These are phyloP conservation scores for Psococerastis gibbosa DNA, from an alignment of 2,888 invertebrate species.

Conservation along the genomic window DNA sequence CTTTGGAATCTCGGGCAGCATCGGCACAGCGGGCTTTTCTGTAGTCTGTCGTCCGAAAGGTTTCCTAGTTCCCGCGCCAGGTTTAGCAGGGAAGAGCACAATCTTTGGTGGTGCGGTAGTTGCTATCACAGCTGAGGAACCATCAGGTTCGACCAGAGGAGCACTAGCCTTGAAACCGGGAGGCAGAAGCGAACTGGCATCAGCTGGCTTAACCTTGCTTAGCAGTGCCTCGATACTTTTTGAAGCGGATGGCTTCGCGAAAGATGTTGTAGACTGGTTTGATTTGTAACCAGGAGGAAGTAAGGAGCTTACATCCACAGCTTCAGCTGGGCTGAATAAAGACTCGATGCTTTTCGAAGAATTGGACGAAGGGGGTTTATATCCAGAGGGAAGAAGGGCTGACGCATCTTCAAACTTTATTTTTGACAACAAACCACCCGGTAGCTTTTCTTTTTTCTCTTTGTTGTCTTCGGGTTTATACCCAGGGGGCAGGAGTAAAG, in stretches of 20 bases:
- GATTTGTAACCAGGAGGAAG: conserved; percentile 11
- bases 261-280: not conserved
- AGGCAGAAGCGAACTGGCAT: conserved; percentile 38
- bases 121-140: conserved; percentile 11
- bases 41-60: conserved; percentile 36
- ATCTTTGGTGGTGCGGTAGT: conserved; percentile 15
- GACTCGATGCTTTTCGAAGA: not conserved
- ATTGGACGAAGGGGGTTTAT: conserved; percentile 28
- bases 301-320: not conserved
- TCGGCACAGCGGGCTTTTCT: conserved; percentile 26
- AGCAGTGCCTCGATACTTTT: conserved; percentile 19
- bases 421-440: conserved; percentile 19
- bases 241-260: conserved; percentile 10
- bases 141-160: not conserved
- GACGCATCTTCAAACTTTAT: conserved; percentile 35
- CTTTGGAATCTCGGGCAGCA: conserved; percentile 28
- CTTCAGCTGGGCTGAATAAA: not conserved
- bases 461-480: conserved; percentile 4
- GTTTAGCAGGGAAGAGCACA: conserved; percentile 59
- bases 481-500: conserved; percentile 14
- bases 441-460: not conserved
- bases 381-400: conserved; percentile 46
- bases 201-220: conserved; percentile 21
- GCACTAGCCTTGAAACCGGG: conserved; percentile 31
- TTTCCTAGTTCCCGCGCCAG: conserved; percentile 39